These are phyloP conservation scores for Empis stercorea DNA, from an alignment of 2,888 invertebrate genomes.

Conservation along the genomic window DNA sequence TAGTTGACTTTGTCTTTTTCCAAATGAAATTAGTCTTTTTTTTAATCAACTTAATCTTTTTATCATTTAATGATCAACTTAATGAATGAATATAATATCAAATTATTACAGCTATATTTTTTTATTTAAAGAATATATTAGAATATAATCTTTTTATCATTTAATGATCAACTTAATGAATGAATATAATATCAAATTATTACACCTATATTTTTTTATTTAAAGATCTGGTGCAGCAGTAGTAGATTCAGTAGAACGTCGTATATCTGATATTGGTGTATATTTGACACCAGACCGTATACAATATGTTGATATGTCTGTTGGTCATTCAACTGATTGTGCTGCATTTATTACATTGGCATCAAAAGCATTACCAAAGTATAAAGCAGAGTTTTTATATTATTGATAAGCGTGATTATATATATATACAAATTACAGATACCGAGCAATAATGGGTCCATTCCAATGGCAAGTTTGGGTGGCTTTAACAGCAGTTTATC, in stretches of 20 bases:
- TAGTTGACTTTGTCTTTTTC: no score
- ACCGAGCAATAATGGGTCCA: constrained; percentile 70
- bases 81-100: no score
- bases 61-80: no score
- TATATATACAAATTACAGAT: no score
- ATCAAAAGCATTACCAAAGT: constrained; percentile 67
- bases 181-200: no score
- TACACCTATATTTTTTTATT: not conserved
- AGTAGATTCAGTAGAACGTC: constrained; percentile 40
- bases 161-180: no score
- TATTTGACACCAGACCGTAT: constrained; percentile 45
- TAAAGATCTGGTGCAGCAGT: constrained; percentile 49
- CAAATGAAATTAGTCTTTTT: no score
- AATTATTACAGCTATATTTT: no score
- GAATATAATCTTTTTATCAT: no score
- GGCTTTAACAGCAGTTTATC: constrained; percentile 53
- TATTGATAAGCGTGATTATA: not conserved
- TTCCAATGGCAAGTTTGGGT: constrained; percentile 75
- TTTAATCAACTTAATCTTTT: no score
- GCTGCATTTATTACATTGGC: constrained; percentile 63
- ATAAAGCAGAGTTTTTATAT: not conserved
- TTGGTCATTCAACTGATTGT: constrained; percentile 59
- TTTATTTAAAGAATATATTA: no score
- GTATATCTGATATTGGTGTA: constrained; percentile 52
- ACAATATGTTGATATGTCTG: constrained; percentile 45